Conservation (phyloP, 1,140 invertebrate genomes). For the Pollicipes pollicipes region DNA sequence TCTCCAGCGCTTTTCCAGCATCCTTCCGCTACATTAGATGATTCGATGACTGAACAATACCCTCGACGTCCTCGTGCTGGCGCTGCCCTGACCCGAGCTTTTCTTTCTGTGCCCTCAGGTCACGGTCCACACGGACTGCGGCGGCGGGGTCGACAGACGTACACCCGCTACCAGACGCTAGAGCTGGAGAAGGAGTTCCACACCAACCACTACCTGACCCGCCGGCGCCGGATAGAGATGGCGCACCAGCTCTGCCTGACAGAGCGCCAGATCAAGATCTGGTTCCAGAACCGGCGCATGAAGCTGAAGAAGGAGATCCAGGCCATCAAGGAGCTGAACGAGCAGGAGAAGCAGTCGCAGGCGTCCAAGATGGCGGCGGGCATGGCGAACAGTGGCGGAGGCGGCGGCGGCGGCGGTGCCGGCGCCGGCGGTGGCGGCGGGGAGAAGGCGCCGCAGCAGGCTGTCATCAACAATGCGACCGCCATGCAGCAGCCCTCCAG, state of each 20-base stretch:
- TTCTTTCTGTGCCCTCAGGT: too few species aligned
- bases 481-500: neutral
- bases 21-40: too few species aligned
- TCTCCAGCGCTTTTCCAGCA: too few species aligned
- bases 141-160: constrained; percentile 83
- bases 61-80: too few species aligned
- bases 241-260: too few species aligned
- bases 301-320: constrained; percentile 98
- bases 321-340: constrained; percentile 25
- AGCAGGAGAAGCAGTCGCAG: constrained; percentile 3
- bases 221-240: too few species aligned
- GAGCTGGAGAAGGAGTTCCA: constrained; percentile 98
- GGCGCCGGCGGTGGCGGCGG: neutral
- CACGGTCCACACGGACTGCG: constrained; percentile 24
- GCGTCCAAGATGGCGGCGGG: neutral
- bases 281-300: constrained; percentile 98
- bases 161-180: constrained; percentile 98
- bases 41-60: too few species aligned
- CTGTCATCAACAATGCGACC: neutral
- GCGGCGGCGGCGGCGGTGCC: neutral
- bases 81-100: too few species aligned
- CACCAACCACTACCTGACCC: constrained; percentile 26
- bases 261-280: constrained; percentile 97
- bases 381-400: neutral
- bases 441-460: neutral